Evolutionary conservation across 2,797 vertebrate species (phyloP), one percentile per base, ranked within the genome.

Genomic region (Danio aesculapii): DNA sequence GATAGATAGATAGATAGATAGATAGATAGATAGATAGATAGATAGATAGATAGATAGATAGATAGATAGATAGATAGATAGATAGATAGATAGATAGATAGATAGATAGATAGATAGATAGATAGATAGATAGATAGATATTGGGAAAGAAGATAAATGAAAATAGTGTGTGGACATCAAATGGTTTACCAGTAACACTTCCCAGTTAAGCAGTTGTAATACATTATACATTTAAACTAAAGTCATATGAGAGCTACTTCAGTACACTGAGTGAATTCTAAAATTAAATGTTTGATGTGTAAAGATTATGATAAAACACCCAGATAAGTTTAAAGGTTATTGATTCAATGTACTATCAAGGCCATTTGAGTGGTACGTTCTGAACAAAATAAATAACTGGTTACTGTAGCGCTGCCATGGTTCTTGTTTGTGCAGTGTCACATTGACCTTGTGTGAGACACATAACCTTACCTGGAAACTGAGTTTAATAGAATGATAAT

Each of bases 401-500:
- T 19, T 43, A 52, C 12, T 46, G 41, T 61, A 16, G 13, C 6
- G 16, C 30, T 79, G 47, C 46, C 57, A 44, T 72, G 17, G 30
- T 46, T n/a, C 50, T 63, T 79, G 68, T 79, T 64, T 79, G 49
- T 55, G 6, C 19, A 50, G 44, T 47, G 77, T 62, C 67, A 79
- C 61, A 46, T 14, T 43, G 50, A 47, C 59, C 68, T 46, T 72
- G 39, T 12, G 17, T 63, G 19, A 72, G 19, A 21, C 19, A 17
- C 14, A 21, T 62, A 52, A 70, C n/a, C 58, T 64, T 79, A 79
- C 58, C 67, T 63, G 67, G 67, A 79, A 71, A 9, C 30, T n/a
- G 58, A 63, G 30, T 44, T 30, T 7, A 79, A 21, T 2, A 53
- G 41, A 79, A 71, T 63, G 19, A 63, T 44, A 63, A 72, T 55